These are phyloP conservation scores for Micrasema longulum DNA, from an alignment of 1,140 invertebrate species.

Conservation along the genomic window DNA sequence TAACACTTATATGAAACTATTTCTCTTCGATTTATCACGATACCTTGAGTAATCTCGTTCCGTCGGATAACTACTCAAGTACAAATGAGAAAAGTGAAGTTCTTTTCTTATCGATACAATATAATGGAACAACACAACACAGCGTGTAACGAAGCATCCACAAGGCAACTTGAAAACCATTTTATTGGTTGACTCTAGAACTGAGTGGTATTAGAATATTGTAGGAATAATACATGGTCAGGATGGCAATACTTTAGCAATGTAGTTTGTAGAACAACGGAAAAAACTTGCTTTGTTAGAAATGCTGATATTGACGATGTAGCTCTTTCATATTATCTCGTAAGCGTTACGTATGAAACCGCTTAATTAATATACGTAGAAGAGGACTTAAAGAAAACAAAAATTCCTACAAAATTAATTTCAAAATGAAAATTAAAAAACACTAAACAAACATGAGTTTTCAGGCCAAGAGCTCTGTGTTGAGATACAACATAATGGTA, in stretches of 20 bases:
- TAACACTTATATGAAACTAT: not conserved
- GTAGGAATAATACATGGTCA: conserved; percentile 18
- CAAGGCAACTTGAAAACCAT: conserved; percentile 8
- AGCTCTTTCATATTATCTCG: conserved; percentile 9
- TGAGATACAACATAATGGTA: no score
- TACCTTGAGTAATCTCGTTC: no score
- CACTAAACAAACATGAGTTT: no score
- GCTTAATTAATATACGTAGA: conserved; percentile 24
- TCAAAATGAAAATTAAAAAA: no score
- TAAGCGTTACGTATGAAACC: conserved; percentile 21
- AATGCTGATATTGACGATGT: conserved; percentile 29
- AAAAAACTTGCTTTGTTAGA: conserved; percentile 16
- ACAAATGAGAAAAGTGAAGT: no score
- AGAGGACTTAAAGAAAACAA: conserved; percentile 3
- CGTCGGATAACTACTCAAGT: no score
- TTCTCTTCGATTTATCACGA: no score
- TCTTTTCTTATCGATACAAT: no score
- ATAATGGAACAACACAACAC: no score
- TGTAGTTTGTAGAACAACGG: conserved; percentile 6
- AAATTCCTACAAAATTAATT: no score
- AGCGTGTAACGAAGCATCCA: no score
- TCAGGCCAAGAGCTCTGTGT: no score
- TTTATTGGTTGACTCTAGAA: conserved; percentile 18
- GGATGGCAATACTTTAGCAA: conserved; percentile 6
- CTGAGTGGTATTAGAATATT: conserved; percentile 18